phyloP scores from a whole-genome alignment of 2,113 vertebrate species.

The Diglossa brunneiventris region DNA sequence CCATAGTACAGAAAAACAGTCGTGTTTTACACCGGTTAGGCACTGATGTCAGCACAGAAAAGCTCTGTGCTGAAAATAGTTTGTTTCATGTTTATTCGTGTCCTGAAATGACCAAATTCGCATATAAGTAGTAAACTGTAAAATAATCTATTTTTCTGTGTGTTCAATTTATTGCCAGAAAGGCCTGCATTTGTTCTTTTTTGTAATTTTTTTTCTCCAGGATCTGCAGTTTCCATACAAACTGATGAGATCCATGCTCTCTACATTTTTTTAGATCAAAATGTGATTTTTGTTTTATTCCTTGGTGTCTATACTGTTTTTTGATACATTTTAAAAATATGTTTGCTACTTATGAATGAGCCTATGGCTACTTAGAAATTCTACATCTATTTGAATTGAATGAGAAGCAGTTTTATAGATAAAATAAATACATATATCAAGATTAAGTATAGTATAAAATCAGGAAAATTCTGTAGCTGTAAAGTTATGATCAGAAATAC shows the following conservation, averaged over 20 bases:
- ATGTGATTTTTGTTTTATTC: not conserved
- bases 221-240: not conserved
- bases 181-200: not conserved
- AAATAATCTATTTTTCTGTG: not conserved
- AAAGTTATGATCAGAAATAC: not conserved
- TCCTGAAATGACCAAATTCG: not conserved
- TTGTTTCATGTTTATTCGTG: slow-evolving; percentile 35
- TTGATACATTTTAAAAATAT: not conserved
- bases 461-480: not conserved
- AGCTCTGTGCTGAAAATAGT: slow-evolving; percentile 1
- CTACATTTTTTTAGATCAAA: not conserved
- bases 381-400: not conserved
- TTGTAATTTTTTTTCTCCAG: not conserved
- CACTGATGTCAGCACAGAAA: not conserved
- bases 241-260: not conserved
- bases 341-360: not conserved
- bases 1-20: not conserved
- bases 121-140: not conserved
- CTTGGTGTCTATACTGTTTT: not conserved
- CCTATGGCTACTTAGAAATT: not conserved
- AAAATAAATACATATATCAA: too few species aligned
- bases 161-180: not conserved
- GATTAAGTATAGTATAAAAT: not conserved
- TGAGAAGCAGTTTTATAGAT: not conserved
- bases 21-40: not conserved